phyloP scores from a whole-genome alignment of 2,888 invertebrate genomes.

The Tipula lateralis region DNA sequence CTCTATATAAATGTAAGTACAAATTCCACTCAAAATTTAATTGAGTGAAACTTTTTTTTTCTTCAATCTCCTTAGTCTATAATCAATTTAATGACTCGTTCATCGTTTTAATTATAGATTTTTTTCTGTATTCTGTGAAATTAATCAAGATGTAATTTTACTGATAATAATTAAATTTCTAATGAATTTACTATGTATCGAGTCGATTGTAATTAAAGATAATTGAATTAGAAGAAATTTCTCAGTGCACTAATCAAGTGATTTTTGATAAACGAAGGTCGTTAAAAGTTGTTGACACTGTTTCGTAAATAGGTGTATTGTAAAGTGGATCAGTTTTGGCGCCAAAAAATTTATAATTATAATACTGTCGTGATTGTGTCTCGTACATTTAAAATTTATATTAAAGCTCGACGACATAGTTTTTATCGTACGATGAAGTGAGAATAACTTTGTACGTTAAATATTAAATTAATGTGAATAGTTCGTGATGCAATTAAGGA shows the following conservation, averaged over 20 bases:
- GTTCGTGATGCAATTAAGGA: not conserved
- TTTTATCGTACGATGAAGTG: not conserved
- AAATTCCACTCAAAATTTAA: not conserved
- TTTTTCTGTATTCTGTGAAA: not conserved
- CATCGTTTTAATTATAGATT: not conserved
- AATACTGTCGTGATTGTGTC: not conserved
- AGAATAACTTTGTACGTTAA: not conserved
- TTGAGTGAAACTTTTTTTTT: not conserved
- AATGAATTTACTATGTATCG: not conserved
- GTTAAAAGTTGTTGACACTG: not conserved
- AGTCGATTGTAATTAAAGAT: not conserved
- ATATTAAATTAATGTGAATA: not conserved
- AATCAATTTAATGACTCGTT: not conserved
- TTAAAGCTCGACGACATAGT: not conserved
- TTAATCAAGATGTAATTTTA: not conserved
- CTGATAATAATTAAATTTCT: slow-evolving; percentile 1
- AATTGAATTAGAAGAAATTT: not conserved
- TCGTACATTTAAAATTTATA: not conserved
- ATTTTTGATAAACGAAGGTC: not conserved
- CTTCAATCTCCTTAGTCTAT: not conserved
- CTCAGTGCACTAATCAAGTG: not conserved
- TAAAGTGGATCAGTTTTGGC: not conserved
- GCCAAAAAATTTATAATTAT: not conserved
- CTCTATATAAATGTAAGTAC: not conserved
- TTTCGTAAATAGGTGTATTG: not conserved